Evolutionary conservation across 2,888 invertebrate species (phyloP).

Genomic region (Orthosia gracilis): DNA sequence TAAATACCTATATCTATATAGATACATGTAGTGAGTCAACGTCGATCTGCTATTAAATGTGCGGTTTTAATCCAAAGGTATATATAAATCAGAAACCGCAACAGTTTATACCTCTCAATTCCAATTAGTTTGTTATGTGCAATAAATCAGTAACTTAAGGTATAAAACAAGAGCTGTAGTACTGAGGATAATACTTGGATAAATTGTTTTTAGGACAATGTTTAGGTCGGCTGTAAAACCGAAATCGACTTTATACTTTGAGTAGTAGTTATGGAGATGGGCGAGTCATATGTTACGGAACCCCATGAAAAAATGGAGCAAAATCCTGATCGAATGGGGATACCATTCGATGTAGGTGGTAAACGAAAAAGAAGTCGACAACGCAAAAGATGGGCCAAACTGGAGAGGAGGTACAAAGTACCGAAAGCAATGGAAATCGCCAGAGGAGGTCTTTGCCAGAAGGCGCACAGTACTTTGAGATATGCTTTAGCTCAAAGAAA

Average conservation of each 20-base stretch:
- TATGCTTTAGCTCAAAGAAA: too few species aligned
- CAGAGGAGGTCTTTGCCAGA: too few species aligned
- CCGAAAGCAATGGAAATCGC: too few species aligned
- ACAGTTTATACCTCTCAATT: slow-evolving; percentile 16
- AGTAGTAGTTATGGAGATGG: background rate
- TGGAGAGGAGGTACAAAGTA: too few species aligned
- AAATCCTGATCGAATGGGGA: too few species aligned
- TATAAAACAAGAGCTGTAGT: background rate
- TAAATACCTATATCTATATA: background rate
- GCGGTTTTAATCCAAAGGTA: slow-evolving; percentile 31
- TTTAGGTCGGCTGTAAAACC: background rate
- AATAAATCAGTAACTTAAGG: background rate
- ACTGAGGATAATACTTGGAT: background rate
- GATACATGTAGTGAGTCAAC: slow-evolving; percentile 4
- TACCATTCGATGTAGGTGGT: too few species aligned
- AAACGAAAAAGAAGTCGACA: too few species aligned
- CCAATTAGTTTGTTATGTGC: slow-evolving; percentile 21
- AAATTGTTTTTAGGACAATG: background rate
- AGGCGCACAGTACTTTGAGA: too few species aligned
- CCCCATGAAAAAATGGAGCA: too few species aligned
- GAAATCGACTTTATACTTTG: background rate
- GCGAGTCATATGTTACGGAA: too few species aligned
- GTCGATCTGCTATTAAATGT: slow-evolving; percentile 15
- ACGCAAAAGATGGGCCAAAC: too few species aligned
- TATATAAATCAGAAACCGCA: slow-evolving; percentile 37